Conservation (phyloP, 2,888 invertebrate genomes). For the Spilarctia lutea region DNA sequence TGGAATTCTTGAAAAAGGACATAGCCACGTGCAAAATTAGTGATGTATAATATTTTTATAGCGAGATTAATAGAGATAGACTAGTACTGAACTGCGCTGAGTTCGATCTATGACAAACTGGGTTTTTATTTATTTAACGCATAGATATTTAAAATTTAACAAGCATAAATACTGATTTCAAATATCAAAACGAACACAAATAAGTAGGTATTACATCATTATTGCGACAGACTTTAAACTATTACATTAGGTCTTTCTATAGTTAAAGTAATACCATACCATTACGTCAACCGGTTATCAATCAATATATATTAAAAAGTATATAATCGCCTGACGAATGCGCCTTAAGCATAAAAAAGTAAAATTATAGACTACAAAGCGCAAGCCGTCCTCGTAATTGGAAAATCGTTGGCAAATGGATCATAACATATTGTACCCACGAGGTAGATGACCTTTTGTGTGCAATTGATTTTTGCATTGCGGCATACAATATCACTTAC, state of each 20-base stretch:
- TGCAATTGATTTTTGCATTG: slow-evolving; percentile 58
- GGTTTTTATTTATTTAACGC: neutral
- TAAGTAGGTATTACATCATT: neutral
- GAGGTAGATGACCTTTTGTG: slow-evolving; percentile 65
- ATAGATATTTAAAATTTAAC: neutral
- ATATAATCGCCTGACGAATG: slow-evolving; percentile 47
- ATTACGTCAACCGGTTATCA: slow-evolving; percentile 37
- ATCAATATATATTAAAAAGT: slow-evolving; percentile 34
- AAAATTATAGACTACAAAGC: slow-evolving; percentile 66
- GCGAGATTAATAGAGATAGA: too few species aligned
- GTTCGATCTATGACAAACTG: neutral
- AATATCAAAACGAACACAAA: neutral
- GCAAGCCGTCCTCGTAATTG: slow-evolving; percentile 63
- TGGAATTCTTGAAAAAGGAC: too few species aligned
- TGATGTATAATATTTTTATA: too few species aligned
- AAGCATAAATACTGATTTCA: neutral
- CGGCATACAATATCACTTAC: slow-evolving; percentile 29
- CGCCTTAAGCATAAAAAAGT: slow-evolving; percentile 54
- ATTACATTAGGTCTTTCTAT: neutral
- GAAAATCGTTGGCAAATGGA: slow-evolving; percentile 54
- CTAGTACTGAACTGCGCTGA: neutral
- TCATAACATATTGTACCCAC: slow-evolving; percentile 62
- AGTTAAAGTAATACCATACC: neutral
- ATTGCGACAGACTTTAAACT: neutral
- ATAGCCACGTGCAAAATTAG: too few species aligned